Evolutionary conservation across 2,113 vertebrate species (phyloP), one percentile per base, ranked within the genome.

Genomic region (Malaclemys terrapin): DNA sequence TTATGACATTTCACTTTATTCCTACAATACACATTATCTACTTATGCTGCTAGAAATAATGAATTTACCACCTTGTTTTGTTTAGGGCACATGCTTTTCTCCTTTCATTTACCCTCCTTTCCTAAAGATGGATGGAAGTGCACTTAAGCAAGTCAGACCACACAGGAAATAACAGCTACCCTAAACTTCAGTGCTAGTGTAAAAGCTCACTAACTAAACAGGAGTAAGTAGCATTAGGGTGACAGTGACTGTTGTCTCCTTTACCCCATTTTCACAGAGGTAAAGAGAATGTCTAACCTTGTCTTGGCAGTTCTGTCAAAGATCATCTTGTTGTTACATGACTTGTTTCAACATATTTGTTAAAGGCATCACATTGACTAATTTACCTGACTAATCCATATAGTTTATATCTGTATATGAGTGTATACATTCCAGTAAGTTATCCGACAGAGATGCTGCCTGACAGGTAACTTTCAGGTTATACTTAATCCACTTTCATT

Each of bases 31-130:
- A 4, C 57, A 38, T 5, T 52, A 82, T 27, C 19, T 89, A 62
- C 89, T 92, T 80, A 91, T 42, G 84, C 49, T 5, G 54, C 22
- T 80, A 59, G 42, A 84, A 93, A 90, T 31, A 1, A 86, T 80
- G 0, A 7, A 4, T 72, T 82, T 86, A 72, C 9, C 72, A 57
- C 16, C 78, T n/a, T 35, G 24, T 1, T 91, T 85, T 88, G 87
- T 92, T 92, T 50, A 88, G 84, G 80, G 5, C 14, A 94, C 88
- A 82, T 19, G 50, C n/a, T 69, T 85, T 31, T 93, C 54, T 5
- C 29, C 95, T 96, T 95, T 87, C 4, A 35, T 86, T 91, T 81
- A 9, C 38, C 53, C 93, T 88, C 16, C n/a, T 87, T 89, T 88
- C 16, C 88, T 89, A 76, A 89, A 85, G 3, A 42, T 1, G 65